Evolutionary conservation across 2,113 vertebrate species (phyloP).

Genomic region (Xiphophorus couchianus): DNA sequence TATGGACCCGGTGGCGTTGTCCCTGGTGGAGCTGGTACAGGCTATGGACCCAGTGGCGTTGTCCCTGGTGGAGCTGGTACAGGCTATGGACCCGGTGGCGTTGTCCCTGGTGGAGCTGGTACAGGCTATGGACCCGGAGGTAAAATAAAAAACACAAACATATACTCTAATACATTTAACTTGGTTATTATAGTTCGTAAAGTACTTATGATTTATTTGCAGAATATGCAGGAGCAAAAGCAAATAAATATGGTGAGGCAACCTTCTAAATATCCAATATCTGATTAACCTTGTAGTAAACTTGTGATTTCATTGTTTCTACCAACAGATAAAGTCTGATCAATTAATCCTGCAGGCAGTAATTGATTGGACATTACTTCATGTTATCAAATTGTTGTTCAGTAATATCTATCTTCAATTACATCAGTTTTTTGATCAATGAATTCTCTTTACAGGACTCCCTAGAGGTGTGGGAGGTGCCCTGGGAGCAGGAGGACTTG

Average conservation of each 20-base stretch:
- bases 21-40: slow-evolving; percentile 41
- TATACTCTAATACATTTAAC: not conserved
- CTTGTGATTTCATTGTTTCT: no score
- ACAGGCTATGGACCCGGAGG: slow-evolving; percentile 47
- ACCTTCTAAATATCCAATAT: not conserved
- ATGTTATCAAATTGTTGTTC: not conserved
- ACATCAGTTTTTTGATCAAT: not conserved
- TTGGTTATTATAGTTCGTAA: not conserved
- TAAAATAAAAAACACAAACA: slow-evolving; percentile 15
- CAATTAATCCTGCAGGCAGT: no score
- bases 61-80: slow-evolving; percentile 41
- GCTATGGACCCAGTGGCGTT: slow-evolving; percentile 50
- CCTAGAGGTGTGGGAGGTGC: slow-evolving; percentile 53
- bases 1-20: slow-evolving; percentile 1
- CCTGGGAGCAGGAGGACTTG: slow-evolving; percentile 55
- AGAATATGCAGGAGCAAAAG: slow-evolving; percentile 71
- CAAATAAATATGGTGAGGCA: slow-evolving; percentile 71
- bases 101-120: slow-evolving; percentile 31
- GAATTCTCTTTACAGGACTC: slow-evolving; percentile 26
- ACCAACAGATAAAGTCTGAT: no score
- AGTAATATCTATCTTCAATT: no score
- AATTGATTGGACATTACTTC: no score
- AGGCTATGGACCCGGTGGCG: slow-evolving; percentile 25
- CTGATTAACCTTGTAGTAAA: not conserved
- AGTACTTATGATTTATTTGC: slow-evolving; percentile 9